Evolutionary conservation across 1,140 invertebrate species (phyloP).

Genomic region (Orchesella cincta): DNA sequence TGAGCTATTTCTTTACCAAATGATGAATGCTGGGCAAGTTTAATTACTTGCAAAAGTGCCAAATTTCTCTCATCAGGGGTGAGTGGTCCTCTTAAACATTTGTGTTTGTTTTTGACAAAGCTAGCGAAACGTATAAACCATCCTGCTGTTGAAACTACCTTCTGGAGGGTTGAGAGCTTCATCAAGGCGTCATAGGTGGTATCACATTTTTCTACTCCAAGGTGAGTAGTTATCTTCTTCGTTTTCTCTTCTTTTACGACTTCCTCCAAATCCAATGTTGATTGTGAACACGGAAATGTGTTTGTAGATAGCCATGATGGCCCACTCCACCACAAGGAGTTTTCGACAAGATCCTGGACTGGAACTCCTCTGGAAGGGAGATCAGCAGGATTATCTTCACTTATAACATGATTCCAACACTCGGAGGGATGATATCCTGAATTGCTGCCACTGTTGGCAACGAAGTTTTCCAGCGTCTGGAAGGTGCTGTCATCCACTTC

Average conservation of each 20-base stretch:
- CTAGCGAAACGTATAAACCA: background rate
- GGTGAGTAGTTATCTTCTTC: no score
- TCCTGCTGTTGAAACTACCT: slow-evolving; percentile 4
- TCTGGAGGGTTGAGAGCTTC: no score
- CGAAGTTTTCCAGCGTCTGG: background rate
- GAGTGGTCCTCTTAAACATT: no score
- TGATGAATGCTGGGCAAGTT: no score
- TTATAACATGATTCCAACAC: background rate
- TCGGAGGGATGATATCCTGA: background rate
- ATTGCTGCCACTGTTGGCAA: background rate
- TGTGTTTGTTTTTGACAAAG: no score
- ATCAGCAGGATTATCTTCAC: background rate
- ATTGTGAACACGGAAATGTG: background rate
- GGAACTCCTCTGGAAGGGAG: background rate
- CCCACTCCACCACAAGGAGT: background rate
- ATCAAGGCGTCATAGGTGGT: no score
- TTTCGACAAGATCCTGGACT: no score
- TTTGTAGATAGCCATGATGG: background rate
- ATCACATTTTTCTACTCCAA: no score
- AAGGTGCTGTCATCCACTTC: background rate
- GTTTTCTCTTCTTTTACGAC: background rate
- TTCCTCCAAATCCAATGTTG: background rate
- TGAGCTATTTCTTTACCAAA: no score
- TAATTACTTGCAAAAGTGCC: no score
- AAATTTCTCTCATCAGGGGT: no score